Conservation (phyloP, 64 coral and sea anemone species). For the Montipora efflorescens region DNA sequence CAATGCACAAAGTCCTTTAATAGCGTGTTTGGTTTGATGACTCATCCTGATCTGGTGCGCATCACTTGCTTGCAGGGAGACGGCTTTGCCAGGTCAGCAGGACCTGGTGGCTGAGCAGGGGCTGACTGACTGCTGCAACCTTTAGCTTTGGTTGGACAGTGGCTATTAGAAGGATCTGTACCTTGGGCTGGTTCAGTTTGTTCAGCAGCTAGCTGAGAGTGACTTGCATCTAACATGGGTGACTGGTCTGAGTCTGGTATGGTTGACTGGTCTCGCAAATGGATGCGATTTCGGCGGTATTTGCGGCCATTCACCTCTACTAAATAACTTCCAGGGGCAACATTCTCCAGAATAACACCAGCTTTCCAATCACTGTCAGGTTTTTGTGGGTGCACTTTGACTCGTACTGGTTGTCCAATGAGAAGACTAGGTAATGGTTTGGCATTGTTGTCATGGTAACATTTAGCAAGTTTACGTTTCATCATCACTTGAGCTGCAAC, state of each 20-base stretch:
- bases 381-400: not conserved
- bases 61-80: not conserved
- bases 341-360: not conserved
- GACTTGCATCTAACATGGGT: not conserved
- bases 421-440: not conserved
- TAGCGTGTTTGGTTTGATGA: not conserved
- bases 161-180: not conserved
- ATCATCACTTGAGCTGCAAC: not conserved
- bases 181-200: not conserved
- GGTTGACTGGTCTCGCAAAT: not conserved
- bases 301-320: slow-evolving; percentile 29
- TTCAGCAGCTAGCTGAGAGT: not conserved
- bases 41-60: not conserved
- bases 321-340: not conserved
- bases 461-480: not conserved
- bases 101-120: not conserved
- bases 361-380: not conserved
- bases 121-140: not conserved
- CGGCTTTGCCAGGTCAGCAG: not conserved
- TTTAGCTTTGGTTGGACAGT: not conserved
- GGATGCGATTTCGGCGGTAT: slow-evolving; percentile 4
- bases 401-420: not conserved
- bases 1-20: not conserved
- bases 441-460: not conserved
- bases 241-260: not conserved